Evolutionary conservation across 1,140 invertebrate species (phyloP).

Genomic region (Nebria ingens): DNA sequence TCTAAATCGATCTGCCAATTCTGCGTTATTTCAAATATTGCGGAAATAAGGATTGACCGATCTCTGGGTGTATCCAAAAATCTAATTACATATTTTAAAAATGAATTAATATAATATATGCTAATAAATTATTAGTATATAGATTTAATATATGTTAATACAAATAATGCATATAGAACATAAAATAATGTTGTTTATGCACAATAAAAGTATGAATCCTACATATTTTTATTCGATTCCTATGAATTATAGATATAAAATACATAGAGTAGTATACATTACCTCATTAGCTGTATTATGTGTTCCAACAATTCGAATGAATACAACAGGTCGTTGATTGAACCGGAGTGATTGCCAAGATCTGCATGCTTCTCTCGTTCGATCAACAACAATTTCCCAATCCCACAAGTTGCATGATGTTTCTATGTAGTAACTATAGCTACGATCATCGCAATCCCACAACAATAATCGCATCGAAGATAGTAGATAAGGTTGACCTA

Average conservation of each 20-base stretch:
- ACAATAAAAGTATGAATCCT: background rate
- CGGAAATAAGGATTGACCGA: too few relatives aligned
- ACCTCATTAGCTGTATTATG: constrained; percentile 96
- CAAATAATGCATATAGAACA: constrained; percentile 5
- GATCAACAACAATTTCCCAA: constrained; percentile 80
- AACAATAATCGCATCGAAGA: constrained; percentile 83
- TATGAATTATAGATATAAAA: constrained; percentile 5
- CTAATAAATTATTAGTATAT: too few relatives aligned
- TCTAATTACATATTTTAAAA: too few relatives aligned
- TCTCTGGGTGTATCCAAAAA: too few relatives aligned
- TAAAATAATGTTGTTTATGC: background rate
- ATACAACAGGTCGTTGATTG: constrained; percentile 73
- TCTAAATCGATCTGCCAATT: too few relatives aligned
- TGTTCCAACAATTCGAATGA: constrained; percentile 89
- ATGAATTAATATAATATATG: too few relatives aligned
- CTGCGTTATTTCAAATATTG: too few relatives aligned
- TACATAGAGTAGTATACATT: constrained; percentile 16
- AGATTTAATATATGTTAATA: too few relatives aligned
- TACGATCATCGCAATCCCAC: constrained; percentile 97
- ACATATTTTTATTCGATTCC: background rate
- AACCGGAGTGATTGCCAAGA: constrained; percentile 92
- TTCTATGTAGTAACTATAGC: constrained; percentile 93
- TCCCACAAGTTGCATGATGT: constrained; percentile 85
- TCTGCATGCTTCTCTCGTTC: constrained; percentile 61
- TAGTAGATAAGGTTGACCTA: constrained; percentile 88